Evolutionary conservation across 1,140 invertebrate genomes (phyloP).

Genomic region (Andricus grossulariae): DNA sequence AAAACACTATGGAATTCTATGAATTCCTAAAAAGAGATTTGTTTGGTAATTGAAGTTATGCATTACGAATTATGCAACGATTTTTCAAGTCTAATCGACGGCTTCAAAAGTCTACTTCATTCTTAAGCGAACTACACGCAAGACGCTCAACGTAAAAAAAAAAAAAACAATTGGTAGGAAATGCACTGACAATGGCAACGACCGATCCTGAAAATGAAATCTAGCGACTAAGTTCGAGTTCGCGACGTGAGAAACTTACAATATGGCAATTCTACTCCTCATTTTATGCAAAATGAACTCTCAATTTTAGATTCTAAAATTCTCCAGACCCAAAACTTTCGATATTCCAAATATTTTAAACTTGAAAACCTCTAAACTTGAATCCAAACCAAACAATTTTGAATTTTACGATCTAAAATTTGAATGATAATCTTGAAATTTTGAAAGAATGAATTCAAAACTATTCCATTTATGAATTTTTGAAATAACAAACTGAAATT

Average conservation of each 20-base stretch:
- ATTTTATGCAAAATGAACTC: too few relatives aligned
- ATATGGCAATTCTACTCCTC: too few relatives aligned
- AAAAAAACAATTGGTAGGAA: neutral
- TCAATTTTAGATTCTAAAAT: neutral
- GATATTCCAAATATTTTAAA: neutral
- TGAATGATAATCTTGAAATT: too few relatives aligned
- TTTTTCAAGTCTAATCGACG: slow-evolving; percentile 5
- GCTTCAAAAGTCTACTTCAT: slow-evolving; percentile 18
- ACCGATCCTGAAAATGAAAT: neutral
- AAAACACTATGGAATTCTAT: slow-evolving; percentile 11
- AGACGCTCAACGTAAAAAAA: slow-evolving; percentile 20
- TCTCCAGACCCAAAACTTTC: neutral
- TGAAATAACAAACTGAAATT: too few relatives aligned
- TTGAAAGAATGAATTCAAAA: too few relatives aligned
- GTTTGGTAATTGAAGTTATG: slow-evolving; percentile 18
- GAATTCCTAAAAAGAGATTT: slow-evolving; percentile 1
- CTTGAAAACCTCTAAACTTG: too few relatives aligned
- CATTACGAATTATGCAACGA: slow-evolving; percentile 20
- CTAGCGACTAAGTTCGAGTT: too few relatives aligned
- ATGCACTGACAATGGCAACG: slow-evolving; percentile 6
- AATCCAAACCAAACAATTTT: too few relatives aligned
- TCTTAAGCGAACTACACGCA: slow-evolving; percentile 14
- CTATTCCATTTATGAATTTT: too few relatives aligned
- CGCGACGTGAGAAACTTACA: too few relatives aligned
- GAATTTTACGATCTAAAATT: too few relatives aligned